A percentile compares a stretch with the other conserved stretches of the same genome.
Conservation (phyloP, 2,113 vertebrate genomes). For the Xenus cinereus region DNA sequence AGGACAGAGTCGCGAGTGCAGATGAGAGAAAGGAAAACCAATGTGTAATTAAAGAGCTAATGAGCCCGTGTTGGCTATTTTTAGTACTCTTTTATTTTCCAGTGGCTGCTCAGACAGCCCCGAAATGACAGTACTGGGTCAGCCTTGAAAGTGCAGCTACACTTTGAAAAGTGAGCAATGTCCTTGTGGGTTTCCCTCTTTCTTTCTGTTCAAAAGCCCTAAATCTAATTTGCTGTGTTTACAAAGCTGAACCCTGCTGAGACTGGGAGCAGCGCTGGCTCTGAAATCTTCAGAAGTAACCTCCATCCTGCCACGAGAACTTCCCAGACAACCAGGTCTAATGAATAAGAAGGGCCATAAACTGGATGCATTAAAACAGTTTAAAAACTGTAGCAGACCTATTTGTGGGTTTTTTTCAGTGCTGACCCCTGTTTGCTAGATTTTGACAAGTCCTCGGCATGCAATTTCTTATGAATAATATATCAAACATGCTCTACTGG, state of each 20-base stretch:
- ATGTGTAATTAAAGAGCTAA: constrained; percentile 52
- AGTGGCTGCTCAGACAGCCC: constrained; percentile 41
- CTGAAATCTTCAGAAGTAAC: constrained; percentile 21
- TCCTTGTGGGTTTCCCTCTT: constrained; percentile 49
- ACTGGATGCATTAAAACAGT: neutral
- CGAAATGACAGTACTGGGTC: constrained; percentile 48
- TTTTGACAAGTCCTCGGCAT: neutral
- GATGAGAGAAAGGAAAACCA: neutral
- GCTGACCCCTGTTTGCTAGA: neutral
- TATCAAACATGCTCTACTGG: neutral
- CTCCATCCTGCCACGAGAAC: neutral
- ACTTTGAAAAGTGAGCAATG: constrained; percentile 47
- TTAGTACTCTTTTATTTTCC: constrained; percentile 48
- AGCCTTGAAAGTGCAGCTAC: constrained; percentile 30
- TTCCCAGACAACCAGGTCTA: neutral
- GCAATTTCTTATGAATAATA: neutral
- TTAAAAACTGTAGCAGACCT: neutral
- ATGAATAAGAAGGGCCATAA: neutral
- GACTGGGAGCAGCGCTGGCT: neutral
- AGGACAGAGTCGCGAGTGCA: neutral
- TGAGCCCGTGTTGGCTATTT: constrained; percentile 30
- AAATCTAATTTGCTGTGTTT: constrained; percentile 44
- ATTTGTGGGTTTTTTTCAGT: neutral
- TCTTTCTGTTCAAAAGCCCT: constrained; percentile 43
- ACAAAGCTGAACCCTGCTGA: constrained; percentile 41